These are phyloP conservation scores for Linyphia triangularis DNA, from an alignment of 2,888 invertebrate species.

Conservation along the genomic window DNA sequence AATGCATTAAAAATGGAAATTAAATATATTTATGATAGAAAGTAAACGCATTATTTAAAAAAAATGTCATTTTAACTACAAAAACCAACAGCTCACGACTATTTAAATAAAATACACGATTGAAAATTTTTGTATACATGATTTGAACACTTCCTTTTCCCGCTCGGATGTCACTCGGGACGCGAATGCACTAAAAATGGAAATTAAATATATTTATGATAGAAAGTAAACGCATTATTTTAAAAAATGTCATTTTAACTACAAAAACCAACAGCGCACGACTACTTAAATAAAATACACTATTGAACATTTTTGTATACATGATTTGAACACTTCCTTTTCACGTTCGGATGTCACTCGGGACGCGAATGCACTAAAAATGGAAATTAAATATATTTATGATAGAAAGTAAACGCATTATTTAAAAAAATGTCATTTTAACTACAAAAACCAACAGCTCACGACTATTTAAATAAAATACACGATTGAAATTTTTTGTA, in stretches of 20 bases:
- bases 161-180: constrained; percentile 66
- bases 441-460: no score
- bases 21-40: no score
- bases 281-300: neutral
- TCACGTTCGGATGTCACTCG: constrained; percentile 68
- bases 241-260: neutral
- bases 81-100: no score
- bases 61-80: no score
- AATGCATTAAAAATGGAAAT: constrained; percentile 61
- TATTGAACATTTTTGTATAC: no score
- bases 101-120: no score
- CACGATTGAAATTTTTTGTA: no score
- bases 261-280: neutral
- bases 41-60: no score
- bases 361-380: constrained; percentile 65
- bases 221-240: neutral
- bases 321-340: constrained; percentile 68
- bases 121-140: constrained; percentile 53
- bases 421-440: no score
- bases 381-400: no score
- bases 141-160: constrained; percentile 68
- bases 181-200: constrained; percentile 64
- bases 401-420: no score
- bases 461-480: no score
- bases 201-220: neutral